Base-by-base conservation (phyloP, 2,797 vertebrate species). In the Myotis findleyi region DNA sequence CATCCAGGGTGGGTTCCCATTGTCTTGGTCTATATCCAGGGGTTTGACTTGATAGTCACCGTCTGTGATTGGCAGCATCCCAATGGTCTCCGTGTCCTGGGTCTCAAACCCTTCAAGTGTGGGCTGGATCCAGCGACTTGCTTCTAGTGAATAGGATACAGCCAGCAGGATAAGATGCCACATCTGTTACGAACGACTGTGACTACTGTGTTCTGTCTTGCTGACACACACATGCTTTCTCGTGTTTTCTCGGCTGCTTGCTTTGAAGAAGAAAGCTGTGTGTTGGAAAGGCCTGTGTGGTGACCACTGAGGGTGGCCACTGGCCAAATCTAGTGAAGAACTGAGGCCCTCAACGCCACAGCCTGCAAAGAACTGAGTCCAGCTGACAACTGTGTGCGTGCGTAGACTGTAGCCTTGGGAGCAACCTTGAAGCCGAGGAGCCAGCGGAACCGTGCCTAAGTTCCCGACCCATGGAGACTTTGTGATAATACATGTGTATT, bases 231-330 rank as follows among this genome's bases (percentile, higher is more conserved):
- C 68, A 41, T 1, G 25, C 23, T 44, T 30, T 59, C 25, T 68
- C n/a, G 25, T 30, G 9, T 68, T 44, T 30, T n/a, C 72, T 53
- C 0, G 2, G 47, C 23, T 64, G 66, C 30, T 85, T 30, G 25
- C 47, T 68, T 91, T 68, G 87, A 80, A 71, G 66, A 71, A 68
- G 55, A 79, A 71, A 38, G 49, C 7, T 41, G 25, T 36, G 9
- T 17, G n/a, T 6, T 27, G 41, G 49, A 83, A 53, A 94, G 14
- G n/a, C 20, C 53, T 7, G 10, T 0, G 0, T 53, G 30, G 27
- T 79, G 73, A 84, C 73, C 75, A 27, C 9, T 41, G 33, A 51
- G 51, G 20, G 30, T 64, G 71, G 53, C 2, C 16, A 44, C 25
- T 64, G 79, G 6, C 59, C 72, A 77, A 2, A 41, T 27, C 18